Evolutionary conservation across 2,888 invertebrate genomes (phyloP).

Genomic region (Drosophila lacicola): DNA sequence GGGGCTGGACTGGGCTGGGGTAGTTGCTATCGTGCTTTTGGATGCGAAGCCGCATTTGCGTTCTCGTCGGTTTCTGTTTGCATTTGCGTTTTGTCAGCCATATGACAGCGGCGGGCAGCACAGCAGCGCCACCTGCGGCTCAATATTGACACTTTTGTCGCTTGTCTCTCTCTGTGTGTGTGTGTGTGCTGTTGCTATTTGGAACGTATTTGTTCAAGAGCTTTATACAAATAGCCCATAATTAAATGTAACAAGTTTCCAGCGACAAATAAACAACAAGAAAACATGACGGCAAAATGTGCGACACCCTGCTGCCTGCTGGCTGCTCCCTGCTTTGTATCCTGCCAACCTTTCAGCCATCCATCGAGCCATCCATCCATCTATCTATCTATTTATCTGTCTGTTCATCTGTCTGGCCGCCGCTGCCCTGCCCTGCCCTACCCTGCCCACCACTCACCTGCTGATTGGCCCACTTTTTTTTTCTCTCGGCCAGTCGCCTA

Average conservation of each 20-base stretch:
- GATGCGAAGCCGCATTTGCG: slow-evolving; percentile 65
- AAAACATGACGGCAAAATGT: slow-evolving; percentile 12
- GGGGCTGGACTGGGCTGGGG: background rate
- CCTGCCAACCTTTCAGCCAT: background rate
- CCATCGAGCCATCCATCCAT: background rate
- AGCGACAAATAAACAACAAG: slow-evolving; percentile 30
- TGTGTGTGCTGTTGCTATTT: slow-evolving; percentile 12
- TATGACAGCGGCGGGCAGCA: slow-evolving; percentile 58
- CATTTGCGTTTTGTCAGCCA: slow-evolving; percentile 75
- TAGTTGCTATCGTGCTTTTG: slow-evolving; percentile 49
- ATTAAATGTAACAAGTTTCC: slow-evolving; percentile 64
- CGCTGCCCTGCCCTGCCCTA: background rate
- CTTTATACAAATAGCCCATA: slow-evolving; percentile 65
- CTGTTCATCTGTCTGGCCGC: background rate
- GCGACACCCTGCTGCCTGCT: slow-evolving; percentile 2
- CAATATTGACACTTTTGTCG: slow-evolving; percentile 65
- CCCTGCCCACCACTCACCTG: background rate
- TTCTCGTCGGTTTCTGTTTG: slow-evolving; percentile 69
- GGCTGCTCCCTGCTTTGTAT: background rate
- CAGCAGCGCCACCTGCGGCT: slow-evolving; percentile 70
- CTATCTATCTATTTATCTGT: background rate
- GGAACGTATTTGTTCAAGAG: slow-evolving; percentile 54
- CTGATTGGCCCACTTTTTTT: slow-evolving; percentile 3
- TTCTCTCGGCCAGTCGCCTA: slow-evolving; percentile 23
- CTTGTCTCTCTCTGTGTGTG: background rate